Conservation (phyloP, 1,140 invertebrate species). For the Lasaia peninsularis region DNA sequence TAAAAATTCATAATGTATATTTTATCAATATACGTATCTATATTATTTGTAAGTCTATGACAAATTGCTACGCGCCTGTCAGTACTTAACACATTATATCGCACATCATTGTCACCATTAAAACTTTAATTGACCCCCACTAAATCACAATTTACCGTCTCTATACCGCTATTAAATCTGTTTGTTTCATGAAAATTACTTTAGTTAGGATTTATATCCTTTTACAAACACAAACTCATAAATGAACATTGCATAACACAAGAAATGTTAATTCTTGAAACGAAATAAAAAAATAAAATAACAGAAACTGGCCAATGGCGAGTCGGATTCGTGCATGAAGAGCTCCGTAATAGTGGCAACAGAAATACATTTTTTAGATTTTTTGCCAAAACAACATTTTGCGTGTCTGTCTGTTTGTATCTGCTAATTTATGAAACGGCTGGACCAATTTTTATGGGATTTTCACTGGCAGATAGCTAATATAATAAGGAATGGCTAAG, state of each 20-base stretch:
- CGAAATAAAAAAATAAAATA: too few relatives aligned
- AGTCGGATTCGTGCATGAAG: too few relatives aligned
- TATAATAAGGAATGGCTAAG: too few relatives aligned
- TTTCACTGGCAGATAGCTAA: too few relatives aligned
- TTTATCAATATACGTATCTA: slow-evolving; percentile 24
- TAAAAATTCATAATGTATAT: too few relatives aligned
- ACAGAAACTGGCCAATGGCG: too few relatives aligned
- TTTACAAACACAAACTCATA: neutral
- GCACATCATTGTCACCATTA: slow-evolving; percentile 70
- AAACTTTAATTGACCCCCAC: slow-evolving; percentile 70
- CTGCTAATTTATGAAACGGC: too few relatives aligned
- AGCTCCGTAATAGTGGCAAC: too few relatives aligned
- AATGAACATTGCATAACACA: neutral
- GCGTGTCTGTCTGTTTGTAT: too few relatives aligned
- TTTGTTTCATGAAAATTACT: slow-evolving; percentile 36
- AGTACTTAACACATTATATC: slow-evolving; percentile 61
- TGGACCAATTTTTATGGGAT: too few relatives aligned
- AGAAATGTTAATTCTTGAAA: neutral
- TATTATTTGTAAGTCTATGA: slow-evolving; percentile 31
- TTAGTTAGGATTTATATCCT: neutral
- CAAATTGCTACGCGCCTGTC: slow-evolving; percentile 41
- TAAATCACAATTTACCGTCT: slow-evolving; percentile 73
- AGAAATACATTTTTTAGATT: too few relatives aligned
- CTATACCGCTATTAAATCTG: slow-evolving; percentile 42
- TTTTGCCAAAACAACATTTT: too few relatives aligned